Base-by-base conservation (phyloP, 2,888 invertebrate species). In the Congeria kusceri region DNA sequence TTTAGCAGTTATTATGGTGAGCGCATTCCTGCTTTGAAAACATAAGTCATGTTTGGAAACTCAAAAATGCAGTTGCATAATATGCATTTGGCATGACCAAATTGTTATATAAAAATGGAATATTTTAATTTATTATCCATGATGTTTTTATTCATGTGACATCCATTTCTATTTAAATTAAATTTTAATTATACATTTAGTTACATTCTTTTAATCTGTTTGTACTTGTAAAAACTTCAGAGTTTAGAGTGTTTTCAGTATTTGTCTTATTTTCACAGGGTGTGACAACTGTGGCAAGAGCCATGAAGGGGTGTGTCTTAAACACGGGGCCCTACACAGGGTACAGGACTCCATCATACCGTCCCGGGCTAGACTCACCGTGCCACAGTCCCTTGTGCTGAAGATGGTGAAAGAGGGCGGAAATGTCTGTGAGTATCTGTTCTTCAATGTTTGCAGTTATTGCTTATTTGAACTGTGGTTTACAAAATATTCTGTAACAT, bases 321-420 rank as follows among this genome's bases (percentile, higher is more conserved):
- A 83, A 23, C 90, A 89, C 84, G 90, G 90, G 20, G 85, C 84
- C 2, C 73, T 89, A 56, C 86, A 86, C 61, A 87, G 86, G 20
- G 84, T 91, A 0, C 80, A 86, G 53, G 90, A 91, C 82, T 85
- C 87, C 63, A 79, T 79, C 7, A 86, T 91, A 39, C 91, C 90
- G 15, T 86, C 88, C 20, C 77, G 88, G 62, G 92, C 92, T 44
- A 79, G 88, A 20, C 86, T 91, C 44, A 90, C 91, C 7, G 80
- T 91, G 20, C 91, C 92, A 7, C 82, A 88, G 28, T 84, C 88
- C 3, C 86, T 91, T 2, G 57, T 78, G 9, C 82, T 91, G 7
- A 89, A 89, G 65, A 73, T 80, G 9, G 77, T 87, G 25, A 87
- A 83, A 62, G 77, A 80, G 47, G 73, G 84, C 69, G 86, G 85